Base-by-base conservation (phyloP, 2,888 invertebrate species). In the Trilocha varians region DNA sequence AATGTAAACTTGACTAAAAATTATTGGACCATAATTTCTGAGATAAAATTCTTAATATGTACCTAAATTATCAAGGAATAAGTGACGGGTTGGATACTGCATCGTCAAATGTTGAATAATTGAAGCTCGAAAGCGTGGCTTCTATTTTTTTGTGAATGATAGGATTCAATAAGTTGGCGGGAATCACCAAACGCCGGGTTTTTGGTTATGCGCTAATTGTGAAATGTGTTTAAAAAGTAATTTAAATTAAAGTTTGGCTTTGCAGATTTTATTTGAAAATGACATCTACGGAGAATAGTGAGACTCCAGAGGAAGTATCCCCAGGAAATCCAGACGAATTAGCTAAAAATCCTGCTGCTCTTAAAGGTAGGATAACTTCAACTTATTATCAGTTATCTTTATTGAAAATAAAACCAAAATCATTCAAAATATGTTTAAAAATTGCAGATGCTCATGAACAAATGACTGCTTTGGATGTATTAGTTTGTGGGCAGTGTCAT, bases 401-500 rank as follows among this genome's bases (percentile, higher is more conserved):
- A 3, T 18, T 37, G n/a, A 37, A 13, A 13, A 13, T 13, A 11
- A 37, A 16, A 14, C 34, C 33, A 40, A 14, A 25, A 40, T 16
- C 39, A 14, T 36, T 9, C 18, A n/a, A 32, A 3, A 35, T 41
- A 25, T 25, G 17, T 15, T 37, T 32, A 14, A 43, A 42, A 71
- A 73, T 50, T 56, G 14, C 64, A 94, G 94, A 89, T 58, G 92
- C 93, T 8, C 91, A 93, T 84, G 90, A 92, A 53, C 91, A 93
- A 64, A 89, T 93, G 84, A 90, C 91, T 42, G 88, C 89, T 42
- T 77, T 93, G 48, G 94, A 95, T 82, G 91, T 95, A 5, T 75
- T 94, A 16, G 93, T 95, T 0, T 95, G 95, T 77, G 95, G 95
- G n/a, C 89, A 90, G 46, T 95, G 95, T 64, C 91, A 94, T 67